Conservation (phyloP, 2,113 vertebrate species). For the Notiomystis cincta region DNA sequence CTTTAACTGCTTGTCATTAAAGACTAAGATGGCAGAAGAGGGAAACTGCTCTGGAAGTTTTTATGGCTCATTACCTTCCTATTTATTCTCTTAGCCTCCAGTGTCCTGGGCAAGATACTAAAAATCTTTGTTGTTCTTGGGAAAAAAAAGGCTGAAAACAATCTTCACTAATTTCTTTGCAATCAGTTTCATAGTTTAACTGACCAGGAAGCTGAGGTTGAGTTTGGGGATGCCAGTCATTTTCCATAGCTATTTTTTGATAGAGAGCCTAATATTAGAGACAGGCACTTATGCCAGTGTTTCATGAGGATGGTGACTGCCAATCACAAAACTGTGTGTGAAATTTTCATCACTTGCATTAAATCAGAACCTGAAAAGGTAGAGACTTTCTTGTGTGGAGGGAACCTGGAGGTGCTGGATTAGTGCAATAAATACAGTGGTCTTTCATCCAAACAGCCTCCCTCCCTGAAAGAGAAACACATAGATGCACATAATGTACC, state of each 20-base stretch:
- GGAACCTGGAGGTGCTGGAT: conserved; percentile 55
- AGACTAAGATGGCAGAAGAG: background rate
- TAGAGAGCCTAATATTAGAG: background rate
- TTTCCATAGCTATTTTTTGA: background rate
- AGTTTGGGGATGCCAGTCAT: background rate
- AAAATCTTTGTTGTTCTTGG: background rate
- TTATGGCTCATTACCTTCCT: conserved; percentile 15
- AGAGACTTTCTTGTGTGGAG: conserved; percentile 14
- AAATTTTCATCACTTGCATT: background rate
- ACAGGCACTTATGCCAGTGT: conserved; percentile 56
- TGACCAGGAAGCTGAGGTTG: background rate
- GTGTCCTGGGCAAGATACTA: background rate
- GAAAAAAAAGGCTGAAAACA: background rate
- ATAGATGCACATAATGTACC: conserved; percentile 67
- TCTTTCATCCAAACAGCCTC: conserved; percentile 69
- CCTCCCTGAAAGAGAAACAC: conserved; percentile 47
- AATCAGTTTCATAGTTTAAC: background rate
- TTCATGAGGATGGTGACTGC: background rate
- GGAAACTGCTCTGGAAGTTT: background rate
- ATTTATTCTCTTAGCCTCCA: background rate
- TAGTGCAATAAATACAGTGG: conserved; percentile 61
- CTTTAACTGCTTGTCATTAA: conserved; percentile 21
- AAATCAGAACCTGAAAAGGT: conserved; percentile 55
- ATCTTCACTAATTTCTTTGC: background rate
- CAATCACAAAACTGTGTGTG: background rate